Conservation (phyloP, 2,113 vertebrate species). For the Archilochus colubris region DNA sequence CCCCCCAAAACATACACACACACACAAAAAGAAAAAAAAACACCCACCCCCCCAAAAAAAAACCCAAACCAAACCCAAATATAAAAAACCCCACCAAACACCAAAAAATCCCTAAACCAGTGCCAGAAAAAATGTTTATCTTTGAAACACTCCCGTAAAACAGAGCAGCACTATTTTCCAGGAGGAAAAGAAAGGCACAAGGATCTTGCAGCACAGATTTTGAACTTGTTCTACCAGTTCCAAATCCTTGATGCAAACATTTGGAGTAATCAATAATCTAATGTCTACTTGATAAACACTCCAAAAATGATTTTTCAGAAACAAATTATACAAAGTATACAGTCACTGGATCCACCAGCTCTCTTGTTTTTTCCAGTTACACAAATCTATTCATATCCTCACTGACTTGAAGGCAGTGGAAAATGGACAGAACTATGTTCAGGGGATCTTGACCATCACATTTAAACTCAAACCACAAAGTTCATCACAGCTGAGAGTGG, state of each 20-base stretch:
- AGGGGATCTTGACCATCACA: neutral
- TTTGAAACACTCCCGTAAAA: neutral
- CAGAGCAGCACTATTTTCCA: neutral
- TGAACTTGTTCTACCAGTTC: neutral
- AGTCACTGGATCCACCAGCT: neutral
- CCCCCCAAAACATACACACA: neutral
- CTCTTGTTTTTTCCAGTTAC: neutral
- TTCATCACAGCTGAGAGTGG: neutral
- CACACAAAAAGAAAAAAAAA: neutral
- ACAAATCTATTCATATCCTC: neutral
- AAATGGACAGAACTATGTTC: neutral
- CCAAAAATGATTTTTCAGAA: neutral
- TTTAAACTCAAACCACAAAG: neutral
- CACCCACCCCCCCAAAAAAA: neutral
- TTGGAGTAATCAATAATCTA: neutral
- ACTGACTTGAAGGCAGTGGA: neutral
- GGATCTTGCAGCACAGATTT: neutral
- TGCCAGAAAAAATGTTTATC: neutral
- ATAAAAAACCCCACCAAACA: neutral
- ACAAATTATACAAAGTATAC: neutral
- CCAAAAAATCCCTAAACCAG: neutral
- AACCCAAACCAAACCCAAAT: neutral
- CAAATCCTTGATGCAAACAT: accelerated
- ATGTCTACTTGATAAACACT: neutral
- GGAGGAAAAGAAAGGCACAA: neutral